Conservation (phyloP, 2,113 vertebrate genomes). For the Elephas maximus region DNA sequence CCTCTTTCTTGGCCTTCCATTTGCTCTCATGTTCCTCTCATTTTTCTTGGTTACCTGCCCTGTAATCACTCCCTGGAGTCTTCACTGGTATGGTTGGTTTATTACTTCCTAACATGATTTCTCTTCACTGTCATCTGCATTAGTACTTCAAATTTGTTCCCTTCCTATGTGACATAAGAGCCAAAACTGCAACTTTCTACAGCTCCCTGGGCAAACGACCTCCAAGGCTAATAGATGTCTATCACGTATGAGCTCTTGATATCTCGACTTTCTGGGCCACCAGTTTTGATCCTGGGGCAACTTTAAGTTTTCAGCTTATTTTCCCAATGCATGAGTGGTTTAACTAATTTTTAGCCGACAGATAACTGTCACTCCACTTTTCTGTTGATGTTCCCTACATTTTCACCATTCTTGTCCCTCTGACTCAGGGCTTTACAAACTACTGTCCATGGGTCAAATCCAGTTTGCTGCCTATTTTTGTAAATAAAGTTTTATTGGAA, state of each 20-base stretch:
- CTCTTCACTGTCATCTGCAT: no score
- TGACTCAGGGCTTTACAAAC: background rate
- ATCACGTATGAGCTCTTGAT: accelerated
- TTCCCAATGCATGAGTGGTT: accelerated
- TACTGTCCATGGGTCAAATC: accelerated
- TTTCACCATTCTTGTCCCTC: background rate
- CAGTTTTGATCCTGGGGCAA: background rate
- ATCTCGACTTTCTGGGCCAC: background rate
- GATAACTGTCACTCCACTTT: accelerated
- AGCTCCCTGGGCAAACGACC: background rate
- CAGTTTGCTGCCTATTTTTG: background rate
- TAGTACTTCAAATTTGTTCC: background rate
- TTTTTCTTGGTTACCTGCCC: background rate
- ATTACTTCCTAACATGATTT: no score
- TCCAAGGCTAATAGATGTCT: accelerated
- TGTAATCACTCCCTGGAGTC: accelerated
- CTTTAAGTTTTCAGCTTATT: accelerated
- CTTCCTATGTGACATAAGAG: background rate
- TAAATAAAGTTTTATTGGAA: no score
- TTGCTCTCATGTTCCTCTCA: background rate
- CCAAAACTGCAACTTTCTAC: accelerated
- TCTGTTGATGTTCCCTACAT: background rate
- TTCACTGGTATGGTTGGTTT: accelerated
- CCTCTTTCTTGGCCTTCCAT: background rate
- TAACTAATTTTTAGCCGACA: accelerated